Evolutionary conservation across 2,797 vertebrate species (phyloP).

Genomic region (Macropodus opercularis): DNA sequence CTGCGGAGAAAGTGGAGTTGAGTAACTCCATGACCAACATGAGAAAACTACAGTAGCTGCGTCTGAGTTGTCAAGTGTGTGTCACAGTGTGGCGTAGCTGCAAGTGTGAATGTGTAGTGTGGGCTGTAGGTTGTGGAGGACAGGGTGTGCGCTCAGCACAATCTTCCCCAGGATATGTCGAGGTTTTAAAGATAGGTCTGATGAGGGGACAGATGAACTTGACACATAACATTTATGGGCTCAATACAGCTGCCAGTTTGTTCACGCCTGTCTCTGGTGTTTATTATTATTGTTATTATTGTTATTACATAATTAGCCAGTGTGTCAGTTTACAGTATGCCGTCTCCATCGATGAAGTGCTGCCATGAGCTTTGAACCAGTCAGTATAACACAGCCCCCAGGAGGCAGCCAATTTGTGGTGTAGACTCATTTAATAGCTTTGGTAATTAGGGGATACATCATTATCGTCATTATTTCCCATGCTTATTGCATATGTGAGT

Average conservation of each 20-base stretch:
- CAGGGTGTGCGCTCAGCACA: slow-evolving; percentile 13
- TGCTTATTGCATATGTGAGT: slow-evolving; percentile 28
- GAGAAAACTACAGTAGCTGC: background rate
- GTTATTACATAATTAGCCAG: slow-evolving; percentile 72
- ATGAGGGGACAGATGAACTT: slow-evolving; percentile 29
- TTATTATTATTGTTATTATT: slow-evolving; percentile 13
- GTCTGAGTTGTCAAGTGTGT: slow-evolving; percentile 15
- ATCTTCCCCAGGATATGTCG: slow-evolving; percentile 14
- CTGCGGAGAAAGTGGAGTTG: background rate
- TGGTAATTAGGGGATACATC: slow-evolving; percentile 61
- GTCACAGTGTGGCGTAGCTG: background rate
- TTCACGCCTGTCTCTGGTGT: slow-evolving; percentile 52
- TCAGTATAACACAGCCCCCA: slow-evolving; percentile 41
- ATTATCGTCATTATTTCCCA: slow-evolving; percentile 42
- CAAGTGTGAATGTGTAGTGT: slow-evolving; percentile 18
- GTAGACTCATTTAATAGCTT: slow-evolving; percentile 62
- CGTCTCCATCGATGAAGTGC: slow-evolving; percentile 61
- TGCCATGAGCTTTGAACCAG: slow-evolving; percentile 70
- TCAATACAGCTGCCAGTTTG: slow-evolving; percentile 38
- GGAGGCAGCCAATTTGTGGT: slow-evolving; percentile 56
- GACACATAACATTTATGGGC: slow-evolving; percentile 44
- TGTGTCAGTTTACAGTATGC: slow-evolving; percentile 56
- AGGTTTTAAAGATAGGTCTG: slow-evolving; percentile 24
- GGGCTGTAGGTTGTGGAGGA: background rate
- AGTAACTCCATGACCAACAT: slow-evolving; percentile 7